phyloP scores from a whole-genome alignment of 1,140 invertebrate species.

The Papilio polytes region DNA sequence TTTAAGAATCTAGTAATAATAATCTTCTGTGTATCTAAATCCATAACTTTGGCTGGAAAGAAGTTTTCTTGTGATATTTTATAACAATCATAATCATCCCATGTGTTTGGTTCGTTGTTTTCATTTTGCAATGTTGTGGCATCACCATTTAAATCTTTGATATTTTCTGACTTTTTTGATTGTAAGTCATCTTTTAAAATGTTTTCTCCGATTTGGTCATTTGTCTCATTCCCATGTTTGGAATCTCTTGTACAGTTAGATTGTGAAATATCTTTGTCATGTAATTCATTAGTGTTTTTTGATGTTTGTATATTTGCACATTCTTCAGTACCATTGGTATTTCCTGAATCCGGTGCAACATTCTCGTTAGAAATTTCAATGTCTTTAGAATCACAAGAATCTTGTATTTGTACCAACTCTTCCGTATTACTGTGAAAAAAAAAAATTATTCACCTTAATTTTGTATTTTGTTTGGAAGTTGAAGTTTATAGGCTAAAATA shows the following conservation, averaged over 20 bases:
- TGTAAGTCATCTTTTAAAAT: not conserved
- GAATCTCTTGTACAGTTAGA: not conserved
- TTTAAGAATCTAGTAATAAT: constrained; percentile 47
- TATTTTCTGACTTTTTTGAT: not conserved
- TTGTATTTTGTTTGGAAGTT: too few relatives aligned
- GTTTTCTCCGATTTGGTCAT: not conserved
- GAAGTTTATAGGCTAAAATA: too few relatives aligned
- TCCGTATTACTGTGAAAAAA: not conserved
- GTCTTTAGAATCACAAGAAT: not conserved
- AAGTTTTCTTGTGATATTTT: constrained; percentile 39
- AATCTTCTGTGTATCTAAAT: constrained; percentile 40
- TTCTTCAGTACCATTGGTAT: not conserved
- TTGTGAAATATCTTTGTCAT: not conserved
- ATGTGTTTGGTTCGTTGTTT: constrained; percentile 2
- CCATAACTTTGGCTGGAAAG: constrained; percentile 38
- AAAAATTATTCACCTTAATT: not conserved
- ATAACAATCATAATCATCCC: constrained; percentile 42
- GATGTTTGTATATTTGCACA: not conserved
- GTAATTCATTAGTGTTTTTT: not conserved
- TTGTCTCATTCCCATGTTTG: not conserved
- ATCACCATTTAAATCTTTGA: not conserved
- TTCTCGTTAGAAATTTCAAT: not conserved
- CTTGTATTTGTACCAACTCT: not conserved
- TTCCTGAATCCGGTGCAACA: not conserved
- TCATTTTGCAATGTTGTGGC: not conserved